These are phyloP conservation scores for Tribolium castaneum DNA, from an alignment of 1,140 invertebrate species.

Conservation along the genomic window DNA sequence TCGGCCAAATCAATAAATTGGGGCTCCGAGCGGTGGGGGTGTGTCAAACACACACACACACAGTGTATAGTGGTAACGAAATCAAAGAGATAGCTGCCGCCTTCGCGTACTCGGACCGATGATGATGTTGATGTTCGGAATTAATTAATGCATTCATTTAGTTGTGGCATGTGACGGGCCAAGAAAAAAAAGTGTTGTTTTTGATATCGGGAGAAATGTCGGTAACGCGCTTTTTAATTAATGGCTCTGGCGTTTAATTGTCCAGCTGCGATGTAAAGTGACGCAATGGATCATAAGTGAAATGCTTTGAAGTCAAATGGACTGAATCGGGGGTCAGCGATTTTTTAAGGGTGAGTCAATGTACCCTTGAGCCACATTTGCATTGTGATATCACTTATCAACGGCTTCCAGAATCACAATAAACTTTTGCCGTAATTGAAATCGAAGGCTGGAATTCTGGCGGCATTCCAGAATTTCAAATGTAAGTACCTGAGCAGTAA, in stretches of 20 bases:
- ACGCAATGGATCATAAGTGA: slow-evolving; percentile 10
- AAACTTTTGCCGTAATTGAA: slow-evolving; percentile 24
- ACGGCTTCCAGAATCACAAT: neutral
- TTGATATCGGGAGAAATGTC: neutral
- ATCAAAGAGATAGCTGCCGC: slow-evolving; percentile 42
- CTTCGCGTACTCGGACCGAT: slow-evolving; percentile 34
- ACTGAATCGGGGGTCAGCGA: slow-evolving; percentile 7
- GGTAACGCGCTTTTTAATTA: neutral
- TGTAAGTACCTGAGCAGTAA: slow-evolving; percentile 15
- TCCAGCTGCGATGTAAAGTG: neutral
- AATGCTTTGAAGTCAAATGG: slow-evolving; percentile 26
- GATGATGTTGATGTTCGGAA: slow-evolving; percentile 28
- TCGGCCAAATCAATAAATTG: slow-evolving; percentile 48
- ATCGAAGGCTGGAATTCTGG: slow-evolving; percentile 22
- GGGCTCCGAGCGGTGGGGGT: slow-evolving; percentile 48
- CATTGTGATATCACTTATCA: neutral
- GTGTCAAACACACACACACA: slow-evolving; percentile 43
- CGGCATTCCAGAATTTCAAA: slow-evolving; percentile 24
- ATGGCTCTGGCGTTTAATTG: neutral
- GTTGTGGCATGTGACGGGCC: slow-evolving; percentile 12
- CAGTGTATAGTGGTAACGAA: slow-evolving; percentile 35
- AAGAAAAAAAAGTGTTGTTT: slow-evolving; percentile 9
- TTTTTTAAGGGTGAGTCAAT: slow-evolving; percentile 12
- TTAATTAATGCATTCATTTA: slow-evolving; percentile 36
- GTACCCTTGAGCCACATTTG: neutral